Base-by-base conservation (phyloP, 1,140 invertebrate species). In the Ganaspis sp. region DNA sequence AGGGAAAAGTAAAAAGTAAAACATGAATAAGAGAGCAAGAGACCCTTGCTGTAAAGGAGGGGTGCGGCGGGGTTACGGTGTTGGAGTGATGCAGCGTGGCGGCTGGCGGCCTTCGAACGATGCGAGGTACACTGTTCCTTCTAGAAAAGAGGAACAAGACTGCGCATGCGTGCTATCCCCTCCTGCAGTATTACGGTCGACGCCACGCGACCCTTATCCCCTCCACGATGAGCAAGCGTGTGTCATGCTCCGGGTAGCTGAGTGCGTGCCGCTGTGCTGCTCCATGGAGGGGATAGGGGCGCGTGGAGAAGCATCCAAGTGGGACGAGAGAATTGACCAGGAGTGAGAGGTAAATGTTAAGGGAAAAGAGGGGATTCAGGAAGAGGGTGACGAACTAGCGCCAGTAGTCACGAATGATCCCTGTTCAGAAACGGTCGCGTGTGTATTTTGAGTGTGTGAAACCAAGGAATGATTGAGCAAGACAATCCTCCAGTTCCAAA, bases 251-350 rank as follows among this genome's bases (percentile, higher is more conserved):
- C 26, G 21, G 26, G 58, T 64, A 64, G 58, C 26, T 64, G 58
- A 64, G 58, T 64, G 58, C 58, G 58, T 64, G 58, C 58, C 58
- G 58, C 58, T 64, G 23, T 26, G 12, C 12, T 29, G 58, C 15
- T 12, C 21, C 29, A 26, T 26, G 26, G 58, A 29, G 58, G 58
- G 58, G 58, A 64, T 64, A 64, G 26, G 58, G 58, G 58, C 58
- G 58, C 58, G 58, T 64, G 58, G 58, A 64, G 58, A 64, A 64
- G 58, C 58, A 64, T n/a, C 58, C 23, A 29, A 64, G 58, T 64
- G 23, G 58, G 58, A 64, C 58, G 23, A 64, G 58, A 64, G 58
- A 64, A 26, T 64, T 64, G 58, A 64, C 58, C 58, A 64, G 58
- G 23, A 64, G 58, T 29, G 26, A 64, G 54, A 64, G 21, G 58